Base-by-base conservation (phyloP, 2,888 invertebrate genomes). In the Mythimna impura region DNA sequence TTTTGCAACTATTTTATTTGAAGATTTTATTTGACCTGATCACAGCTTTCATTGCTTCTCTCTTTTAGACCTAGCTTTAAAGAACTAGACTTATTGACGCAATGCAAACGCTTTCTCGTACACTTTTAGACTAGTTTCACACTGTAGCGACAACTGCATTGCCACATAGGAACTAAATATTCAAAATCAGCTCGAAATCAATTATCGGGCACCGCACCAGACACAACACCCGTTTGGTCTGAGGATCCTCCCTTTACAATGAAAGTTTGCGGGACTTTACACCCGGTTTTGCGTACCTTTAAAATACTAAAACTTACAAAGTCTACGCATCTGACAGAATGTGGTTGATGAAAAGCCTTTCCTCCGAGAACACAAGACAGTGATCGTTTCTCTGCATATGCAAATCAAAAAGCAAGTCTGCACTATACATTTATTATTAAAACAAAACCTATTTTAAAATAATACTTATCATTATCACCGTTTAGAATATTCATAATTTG, bases 381-480 rank as follows among this genome's bases (percentile, higher is more conserved):
- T 22, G 3, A 12, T 2, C 0, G 9, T 43, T 43, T 25, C 43
- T 17, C 40, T 22, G 17, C 14, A 9, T 22, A 47, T 20, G 0
- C 1, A 68, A 71, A 68, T 57, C 0, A 22, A 71, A 67, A 69
- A 36, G 3, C 14, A 25, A 25, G 4, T n/a, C 1, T 14, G 7
- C 12, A 17, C 12, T n/a, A 14, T 2, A 6, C 9, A 36, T 69
- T 30, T 50, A 58, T 58, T 34, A 60, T 50, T 17, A 73, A 50
- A 17, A 67, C 34, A 50, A n/a, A 8, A 65, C 34, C 8, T 66
- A 43, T 60, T 66, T 54, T 60, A 67, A 50, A 74, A 50, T 61
- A 68, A 68, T 61, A 68, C 47, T 36, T 52, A 36, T 47, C 0
- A 30, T 22, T 30, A 57, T 34, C 12, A 76, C 69, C 47, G 36